Evolutionary conservation across 1,140 invertebrate species (phyloP).

Genomic region (Macrostomum lignano): DNA sequence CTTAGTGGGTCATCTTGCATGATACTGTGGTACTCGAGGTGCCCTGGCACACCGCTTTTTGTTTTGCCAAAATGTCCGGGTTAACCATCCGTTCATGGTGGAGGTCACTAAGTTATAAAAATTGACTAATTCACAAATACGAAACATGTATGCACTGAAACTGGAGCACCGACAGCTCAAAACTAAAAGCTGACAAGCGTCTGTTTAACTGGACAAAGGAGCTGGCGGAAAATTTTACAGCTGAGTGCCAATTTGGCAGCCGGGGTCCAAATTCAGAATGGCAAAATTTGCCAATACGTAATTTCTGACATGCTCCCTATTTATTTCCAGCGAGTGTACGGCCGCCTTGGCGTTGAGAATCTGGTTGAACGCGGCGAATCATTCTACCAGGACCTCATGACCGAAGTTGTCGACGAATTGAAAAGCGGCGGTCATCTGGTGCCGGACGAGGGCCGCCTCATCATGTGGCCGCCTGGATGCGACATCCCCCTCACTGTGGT

Average conservation of each 20-base stretch:
- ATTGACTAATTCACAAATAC: too few species aligned
- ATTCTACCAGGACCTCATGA: constrained; percentile 80
- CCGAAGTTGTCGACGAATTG: constrained; percentile 47
- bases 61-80: too few species aligned
- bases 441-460: constrained; percentile 49
- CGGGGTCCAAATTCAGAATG: too few species aligned
- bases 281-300: too few species aligned
- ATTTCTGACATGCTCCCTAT: neutral
- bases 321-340: constrained; percentile 55
- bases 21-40: too few species aligned
- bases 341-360: constrained; percentile 30
- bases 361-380: constrained; percentile 70
- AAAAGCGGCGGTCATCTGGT: constrained; percentile 34
- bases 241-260: too few species aligned
- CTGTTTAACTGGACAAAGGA: constrained; percentile 35
- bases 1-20: too few species aligned
- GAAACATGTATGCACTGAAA: too few species aligned
- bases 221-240: too few species aligned
- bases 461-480: constrained; percentile 47
- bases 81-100: too few species aligned
- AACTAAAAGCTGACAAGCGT: neutral
- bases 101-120: too few species aligned
- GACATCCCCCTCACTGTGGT: constrained; percentile 62
- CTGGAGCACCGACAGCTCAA: neutral
- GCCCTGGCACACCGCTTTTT: neutral